phyloP scores from a whole-genome alignment of 2,797 vertebrate genomes.

The Eulemur coronatus region DNA sequence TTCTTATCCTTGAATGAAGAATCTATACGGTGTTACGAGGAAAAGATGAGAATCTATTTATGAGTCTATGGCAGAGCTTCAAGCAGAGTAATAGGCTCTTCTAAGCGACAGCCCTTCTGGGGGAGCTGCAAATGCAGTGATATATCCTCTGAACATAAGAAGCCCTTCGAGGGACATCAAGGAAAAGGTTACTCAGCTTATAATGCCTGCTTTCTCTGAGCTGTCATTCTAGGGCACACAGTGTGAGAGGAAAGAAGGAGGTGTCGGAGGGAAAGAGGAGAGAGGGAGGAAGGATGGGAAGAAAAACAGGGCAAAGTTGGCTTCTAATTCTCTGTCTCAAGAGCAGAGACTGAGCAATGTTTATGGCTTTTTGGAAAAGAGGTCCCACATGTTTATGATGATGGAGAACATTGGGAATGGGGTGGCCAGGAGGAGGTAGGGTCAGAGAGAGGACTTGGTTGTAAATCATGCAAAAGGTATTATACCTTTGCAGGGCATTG shows the following conservation, averaged over 20 bases:
- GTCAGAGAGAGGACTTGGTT: not conserved
- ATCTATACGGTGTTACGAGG: not conserved
- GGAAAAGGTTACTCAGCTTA: constrained; percentile 47
- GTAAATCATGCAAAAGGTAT: not conserved
- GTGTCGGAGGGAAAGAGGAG: no score
- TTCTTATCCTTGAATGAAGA: not conserved
- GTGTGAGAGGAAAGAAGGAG: not conserved
- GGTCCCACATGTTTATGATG: not conserved
- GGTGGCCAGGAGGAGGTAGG: not conserved
- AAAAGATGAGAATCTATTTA: not conserved
- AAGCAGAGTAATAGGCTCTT: constrained; percentile 7
- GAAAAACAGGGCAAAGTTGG: not conserved
- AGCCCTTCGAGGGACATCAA: constrained; percentile 34
- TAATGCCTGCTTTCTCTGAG: not conserved
- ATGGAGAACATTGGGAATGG: accelerated
- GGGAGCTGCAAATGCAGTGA: constrained; percentile 33
- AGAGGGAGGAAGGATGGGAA: not conserved
- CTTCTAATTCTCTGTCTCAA: not conserved
- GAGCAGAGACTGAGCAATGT: not conserved
- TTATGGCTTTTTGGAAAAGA: not conserved
- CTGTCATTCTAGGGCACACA: not conserved
- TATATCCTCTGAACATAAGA: constrained; percentile 14
- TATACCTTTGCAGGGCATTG: not conserved
- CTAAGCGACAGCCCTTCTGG: not conserved
- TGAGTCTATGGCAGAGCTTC: not conserved